Percentiles rank a stretch among this genome's conserved stretches.
Evolutionary conservation across 2,113 vertebrate species (phyloP).

Genomic region (Eleginops maclovinus): DNA sequence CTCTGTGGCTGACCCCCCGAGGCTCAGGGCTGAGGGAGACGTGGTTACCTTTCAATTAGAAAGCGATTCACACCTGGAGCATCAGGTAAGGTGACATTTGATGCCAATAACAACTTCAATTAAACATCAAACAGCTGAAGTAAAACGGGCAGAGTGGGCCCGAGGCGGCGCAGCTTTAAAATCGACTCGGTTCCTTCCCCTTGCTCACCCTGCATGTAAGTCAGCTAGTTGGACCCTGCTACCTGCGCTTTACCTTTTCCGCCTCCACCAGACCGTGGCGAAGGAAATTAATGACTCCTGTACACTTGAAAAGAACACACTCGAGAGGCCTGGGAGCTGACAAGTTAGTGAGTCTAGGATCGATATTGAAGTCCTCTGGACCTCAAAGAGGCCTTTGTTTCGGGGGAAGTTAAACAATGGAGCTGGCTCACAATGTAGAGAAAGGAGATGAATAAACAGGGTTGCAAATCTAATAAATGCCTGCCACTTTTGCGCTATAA

Average conservation of each 20-base stretch:
- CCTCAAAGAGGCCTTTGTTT: slow-evolving; percentile 64
- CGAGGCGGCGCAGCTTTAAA: slow-evolving; percentile 70
- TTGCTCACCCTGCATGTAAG: slow-evolving; percentile 45
- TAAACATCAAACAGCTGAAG: slow-evolving; percentile 81
- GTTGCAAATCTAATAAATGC: slow-evolving; percentile 51
- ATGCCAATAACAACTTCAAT: slow-evolving; percentile 81
- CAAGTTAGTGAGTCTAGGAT: slow-evolving; percentile 64
- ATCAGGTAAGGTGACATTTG: slow-evolving; percentile 79
- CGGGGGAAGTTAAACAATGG: slow-evolving; percentile 57
- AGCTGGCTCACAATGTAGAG: slow-evolving; percentile 19
- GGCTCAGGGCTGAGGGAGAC: slow-evolving; percentile 66
- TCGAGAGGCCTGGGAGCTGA: slow-evolving; percentile 54
- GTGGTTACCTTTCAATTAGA: slow-evolving; percentile 80
- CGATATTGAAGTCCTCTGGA: slow-evolving; percentile 56
- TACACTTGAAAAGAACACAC: slow-evolving; percentile 65
- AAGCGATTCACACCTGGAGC: slow-evolving; percentile 80
- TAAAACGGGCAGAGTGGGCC: slow-evolving; percentile 71
- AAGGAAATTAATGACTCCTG: slow-evolving; percentile 71
- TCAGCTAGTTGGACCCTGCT: slow-evolving; percentile 48
- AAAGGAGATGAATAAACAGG: slow-evolving; percentile 51
- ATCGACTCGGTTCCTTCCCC: slow-evolving; percentile 55
- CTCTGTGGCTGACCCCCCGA: slow-evolving; percentile 60
- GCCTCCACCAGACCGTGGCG: slow-evolving; percentile 48
- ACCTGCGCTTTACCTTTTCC: slow-evolving; percentile 49
- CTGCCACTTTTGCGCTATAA: slow-evolving; percentile 69